Base-by-base conservation (phyloP, 2,888 invertebrate genomes). In the Trisateles emortualis region DNA sequence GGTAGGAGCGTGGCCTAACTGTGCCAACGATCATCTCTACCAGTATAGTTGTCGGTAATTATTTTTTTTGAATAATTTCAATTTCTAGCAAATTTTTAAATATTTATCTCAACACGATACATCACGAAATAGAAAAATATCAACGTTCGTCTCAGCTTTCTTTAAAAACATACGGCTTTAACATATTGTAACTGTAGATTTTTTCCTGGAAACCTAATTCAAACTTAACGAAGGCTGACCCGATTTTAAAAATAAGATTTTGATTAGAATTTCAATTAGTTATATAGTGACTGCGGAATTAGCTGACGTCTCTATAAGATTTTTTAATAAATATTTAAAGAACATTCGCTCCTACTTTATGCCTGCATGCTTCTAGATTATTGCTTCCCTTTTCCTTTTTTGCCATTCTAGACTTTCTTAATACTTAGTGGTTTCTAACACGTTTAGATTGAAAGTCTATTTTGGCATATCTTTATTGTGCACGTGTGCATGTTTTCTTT, bases 331-430 rank as follows among this genome's bases (percentile, higher is more conserved):
- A 63, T 72, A 69, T 68, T 64, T 71, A 61, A 67, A 64, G 65
- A 78, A 72, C 56, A 79, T 80, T 83, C 90, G 92, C 91, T 92
- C 92, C 92, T 92, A 91, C 90, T 89, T 91, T 90, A 89, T 84
- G 79, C 79, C 77, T 83, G 92, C 91, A 92, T 92, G 92, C 83
- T 83, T 87, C 72, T 75, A 79, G 73, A 72, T 74, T 63, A 79
- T 81, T 81, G 83, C 86, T 80, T 83, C 84, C 79, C 81, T 79
- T 78, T 80, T 79, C 80, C 79, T 78, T 66, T 68, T 4, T 77
- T 64, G 54, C 79, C 80, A 80, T 66, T 78, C 59, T 83, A 84
- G 82, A 80, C 76, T 81, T 86, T 84, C 81, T n/a, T n/a, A n/a
- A 81, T 72, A 66, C 64, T 59, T 51, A 64, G 53, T 65, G 56